These are phyloP conservation scores for Raja brachyura DNA, from an alignment of 2,113 vertebrate species.

Conservation along the genomic window DNA sequence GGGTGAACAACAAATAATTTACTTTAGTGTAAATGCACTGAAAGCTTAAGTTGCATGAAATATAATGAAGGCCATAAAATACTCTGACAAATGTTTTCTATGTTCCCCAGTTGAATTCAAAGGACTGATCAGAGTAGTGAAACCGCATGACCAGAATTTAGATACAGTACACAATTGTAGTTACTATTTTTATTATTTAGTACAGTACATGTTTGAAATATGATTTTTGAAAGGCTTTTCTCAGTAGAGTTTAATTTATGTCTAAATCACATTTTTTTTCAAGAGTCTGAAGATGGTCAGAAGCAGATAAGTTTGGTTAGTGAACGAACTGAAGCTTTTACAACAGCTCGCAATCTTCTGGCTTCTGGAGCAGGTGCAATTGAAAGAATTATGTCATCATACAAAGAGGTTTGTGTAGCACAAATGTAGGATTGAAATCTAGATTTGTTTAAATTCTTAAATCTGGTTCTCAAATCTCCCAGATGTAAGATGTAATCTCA, in stretches of 20 bases:
- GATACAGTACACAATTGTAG: background rate
- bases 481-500: too few species aligned
- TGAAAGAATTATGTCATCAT: slow-evolving; percentile 98
- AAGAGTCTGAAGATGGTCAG: slow-evolving; percentile 79
- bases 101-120: background rate
- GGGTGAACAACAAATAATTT: background rate
- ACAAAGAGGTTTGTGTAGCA: slow-evolving; percentile 80
- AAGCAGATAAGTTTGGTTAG: slow-evolving; percentile 81
- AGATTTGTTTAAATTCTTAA: too few species aligned
- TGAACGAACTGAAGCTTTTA: slow-evolving; percentile 94
- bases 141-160: background rate
- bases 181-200: background rate
- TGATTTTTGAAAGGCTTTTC: background rate
- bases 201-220: background rate
- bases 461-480: too few species aligned
- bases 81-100: background rate
- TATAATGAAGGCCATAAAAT: background rate
- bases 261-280: slow-evolving; percentile 35
- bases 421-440: slow-evolving; percentile 30
- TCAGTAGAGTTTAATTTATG: background rate
- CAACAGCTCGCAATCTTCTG: slow-evolving; percentile 89
- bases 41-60: background rate
- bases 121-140: background rate
- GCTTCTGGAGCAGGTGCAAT: slow-evolving; percentile 90
- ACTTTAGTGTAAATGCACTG: background rate